Conservation (phyloP, 30 jellyfish, hydroid and myxozoan species). For the Aurelia sp. region DNA sequence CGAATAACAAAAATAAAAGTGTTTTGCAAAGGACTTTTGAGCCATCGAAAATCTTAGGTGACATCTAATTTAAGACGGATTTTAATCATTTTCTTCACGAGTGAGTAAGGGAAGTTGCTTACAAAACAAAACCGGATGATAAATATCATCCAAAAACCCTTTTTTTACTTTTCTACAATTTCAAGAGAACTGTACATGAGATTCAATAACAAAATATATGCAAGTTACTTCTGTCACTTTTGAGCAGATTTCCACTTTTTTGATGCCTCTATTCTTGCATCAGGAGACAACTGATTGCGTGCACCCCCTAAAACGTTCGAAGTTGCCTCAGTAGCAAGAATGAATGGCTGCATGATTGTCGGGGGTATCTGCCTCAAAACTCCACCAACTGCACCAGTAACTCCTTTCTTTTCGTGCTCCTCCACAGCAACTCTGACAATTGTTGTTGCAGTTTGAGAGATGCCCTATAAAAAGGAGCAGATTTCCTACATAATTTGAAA, state of each 20-base stretch:
- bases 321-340: constrained; percentile 98
- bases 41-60: too few relatives aligned
- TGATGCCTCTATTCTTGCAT: constrained; percentile 91
- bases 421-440: constrained; percentile 96
- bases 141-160: too few relatives aligned
- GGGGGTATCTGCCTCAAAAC: constrained; percentile 99
- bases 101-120: too few relatives aligned
- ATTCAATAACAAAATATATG: too few relatives aligned
- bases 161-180: too few relatives aligned
- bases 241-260: constrained; percentile 86
- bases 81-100: too few relatives aligned
- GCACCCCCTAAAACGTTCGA: constrained; percentile 99
- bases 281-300: constrained; percentile 96
- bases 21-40: too few relatives aligned
- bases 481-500: neutral
- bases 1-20: too few relatives aligned
- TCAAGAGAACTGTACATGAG: too few relatives aligned
- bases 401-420: constrained; percentile 98
- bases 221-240: neutral
- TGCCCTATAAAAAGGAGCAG: constrained; percentile 70
- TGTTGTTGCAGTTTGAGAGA: constrained; percentile 89
- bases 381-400: constrained; percentile 99
- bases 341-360: constrained; percentile 95
- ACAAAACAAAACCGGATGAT: too few relatives aligned
- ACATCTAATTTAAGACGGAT: too few relatives aligned